Conservation (phyloP, 2,888 invertebrate species). For the Ceramica pisi region DNA sequence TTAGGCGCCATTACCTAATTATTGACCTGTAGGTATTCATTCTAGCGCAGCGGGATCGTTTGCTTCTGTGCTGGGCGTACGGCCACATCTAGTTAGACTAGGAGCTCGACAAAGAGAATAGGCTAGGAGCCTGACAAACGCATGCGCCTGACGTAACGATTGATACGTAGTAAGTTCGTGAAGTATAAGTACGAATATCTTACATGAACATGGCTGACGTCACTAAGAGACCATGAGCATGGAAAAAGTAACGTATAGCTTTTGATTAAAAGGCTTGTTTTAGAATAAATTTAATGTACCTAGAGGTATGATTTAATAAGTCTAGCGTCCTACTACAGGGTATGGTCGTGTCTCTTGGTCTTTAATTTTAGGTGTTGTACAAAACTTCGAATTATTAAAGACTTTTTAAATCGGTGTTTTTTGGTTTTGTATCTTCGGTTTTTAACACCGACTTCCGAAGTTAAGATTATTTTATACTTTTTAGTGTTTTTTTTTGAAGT, state of each 20-base stretch:
- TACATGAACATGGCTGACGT: too few relatives aligned
- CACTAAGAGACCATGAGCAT: background rate
- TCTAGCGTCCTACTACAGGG: background rate
- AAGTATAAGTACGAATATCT: background rate
- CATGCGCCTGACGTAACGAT: background rate
- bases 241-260: background rate
- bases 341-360: background rate
- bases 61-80: slow-evolving; percentile 9
- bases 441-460: too few relatives aligned
- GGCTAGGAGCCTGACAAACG: background rate
- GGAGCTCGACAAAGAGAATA: slow-evolving; percentile 41
- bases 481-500: too few relatives aligned
- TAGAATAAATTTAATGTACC: background rate
- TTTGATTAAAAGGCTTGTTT: background rate
- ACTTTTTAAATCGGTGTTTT: too few relatives aligned
- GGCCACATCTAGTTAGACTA: slow-evolving; percentile 8
- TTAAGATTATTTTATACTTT: too few relatives aligned
- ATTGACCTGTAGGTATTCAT: slow-evolving; percentile 17
- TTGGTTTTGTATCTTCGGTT: too few relatives aligned
- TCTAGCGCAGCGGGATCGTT: slow-evolving; percentile 7
- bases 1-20: background rate
- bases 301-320: background rate
- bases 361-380: background rate
- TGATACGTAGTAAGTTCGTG: background rate
- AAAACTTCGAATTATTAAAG: too few relatives aligned